Evolutionary conservation across 2,113 vertebrate genomes (phyloP), one percentile per base, ranked within the genome.

Genomic region (Isichthys henryi): DNA sequence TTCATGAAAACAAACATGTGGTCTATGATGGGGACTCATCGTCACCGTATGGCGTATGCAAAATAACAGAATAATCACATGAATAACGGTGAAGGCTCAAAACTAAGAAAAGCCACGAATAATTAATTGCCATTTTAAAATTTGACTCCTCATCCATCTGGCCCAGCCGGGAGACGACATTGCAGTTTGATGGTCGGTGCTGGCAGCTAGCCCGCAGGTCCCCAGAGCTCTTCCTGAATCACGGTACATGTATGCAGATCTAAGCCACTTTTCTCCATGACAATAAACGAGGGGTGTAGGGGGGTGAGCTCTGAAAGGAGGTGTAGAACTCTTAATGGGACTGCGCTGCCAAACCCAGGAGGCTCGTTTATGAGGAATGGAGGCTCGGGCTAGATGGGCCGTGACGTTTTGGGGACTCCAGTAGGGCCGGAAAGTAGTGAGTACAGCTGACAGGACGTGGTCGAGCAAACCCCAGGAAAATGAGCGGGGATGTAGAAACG

Each of bases 371-470:
- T 49, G 45, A 53, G 9, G 10, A 7, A 66, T 46, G 2, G 53
- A 31, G 3, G n/a, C 27, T 39, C 2, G 13, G 49, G 13, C 19
- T 48, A 52, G 88, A 83, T 56, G 74, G 50, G 52, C 70, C 39
- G 21, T 52, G 70, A 53, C 74, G n/a, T 89, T 82, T 53, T 17
- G 8, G 19, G 52, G 70, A 7, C 45, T 82, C 70, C 17, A 31
- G 7, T 5, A 88, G 48, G 77, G 77, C 52, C 7, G 21, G 46
- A 43, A 50, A 5, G 23, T 50, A 10, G 56, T 7, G 35, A 52
- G 39, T 53, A 52, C 46, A 83, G 50, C 48, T 49, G 45, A 70
- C 50, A n/a, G 80, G 74, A 89, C 46, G 90, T 86, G 88, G 91
- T 45, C 7, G 31, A 66, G 17, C 19, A 88, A 35, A 90, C 48